Base-by-base conservation (phyloP, 2,113 vertebrate species). In the Anolis sagrei region DNA sequence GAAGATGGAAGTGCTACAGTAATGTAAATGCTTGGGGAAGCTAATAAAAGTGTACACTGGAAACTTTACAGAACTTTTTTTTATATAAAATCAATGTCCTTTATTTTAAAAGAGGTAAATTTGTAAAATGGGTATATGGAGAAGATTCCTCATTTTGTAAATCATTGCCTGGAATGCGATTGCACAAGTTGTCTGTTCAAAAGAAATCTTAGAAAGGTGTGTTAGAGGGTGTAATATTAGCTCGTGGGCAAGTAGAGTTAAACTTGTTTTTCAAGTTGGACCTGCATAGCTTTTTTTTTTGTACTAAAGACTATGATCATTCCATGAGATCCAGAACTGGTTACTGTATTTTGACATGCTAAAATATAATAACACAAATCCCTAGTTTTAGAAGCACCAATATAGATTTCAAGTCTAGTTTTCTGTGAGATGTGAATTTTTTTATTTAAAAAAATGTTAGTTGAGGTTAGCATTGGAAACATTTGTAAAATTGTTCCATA, bases 201-300 rank as follows among this genome's bases (percentile, higher is more conserved):
- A 90, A 76, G 91, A 93, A 93, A 94, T 93, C 86, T 90, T 93
- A 94, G 94, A 93, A 95, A 96, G 95, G 95, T 94, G 95, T 95
- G 94, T 97, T 94, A 89, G 93, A 94, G 94, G 92, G 94, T 95
- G 95, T 95, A 95, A 95, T 95, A 94, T 93, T 95, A 95, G 89
- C 96, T 94, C 90, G 92, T 92, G 92, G 95, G 90, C 81, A 89
- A 92, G 93, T 88, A 89, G 90, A 91, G 94, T 92, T 94, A 88
- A 92, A 96, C 97, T 94, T 91, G 97, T 97, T 96, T 97, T 97
- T 96, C 96, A 95, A 91, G 96, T 97, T 92, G 82, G 92, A 94
- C 95, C 90, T 95, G 96, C 95, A 94, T 95, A 93, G 95, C 92
- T 95, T 93, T 95, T 94, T n/a, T n/a, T 44, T 44, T 95, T 94